Base-by-base conservation (phyloP, 2,888 invertebrate species). In the Arge pagana region DNA sequence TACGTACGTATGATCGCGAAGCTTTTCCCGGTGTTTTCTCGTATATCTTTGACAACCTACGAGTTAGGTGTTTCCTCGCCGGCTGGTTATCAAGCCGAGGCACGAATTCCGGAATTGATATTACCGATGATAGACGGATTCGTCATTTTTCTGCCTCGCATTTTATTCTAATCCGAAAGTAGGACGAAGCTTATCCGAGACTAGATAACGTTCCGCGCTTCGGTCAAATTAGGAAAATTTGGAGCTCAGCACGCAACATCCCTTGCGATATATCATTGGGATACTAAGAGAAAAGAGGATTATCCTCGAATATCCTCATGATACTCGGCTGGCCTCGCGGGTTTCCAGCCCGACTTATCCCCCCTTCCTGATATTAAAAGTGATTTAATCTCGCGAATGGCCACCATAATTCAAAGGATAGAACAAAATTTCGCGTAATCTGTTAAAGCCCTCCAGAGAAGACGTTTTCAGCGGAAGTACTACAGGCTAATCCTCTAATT, bases 251-350 rank as follows among this genome's bases (percentile, higher is more conserved):
- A 23, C 16, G 21, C 13, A 45, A 23, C 23, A 45, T 45, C 33
- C 35, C 30, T 10, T 33, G n/a, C n/a, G 35, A 45, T 45, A 33
- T 33, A 45, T 45, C 45, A 33, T 33, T 23, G 45, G 33, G 21
- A 45, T 33, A 33, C 33, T 35, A 23, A 45, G 33, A 45, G 45
- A 45, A 45, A 45, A 45, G 45, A 45, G 45, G 45, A 31, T 45
- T 45, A 45, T 45, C 33, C 30, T 30, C 28, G 28, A 30, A 18
- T 42, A 42, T 42, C 42, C 33, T 45, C 45, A 23, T 31, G 45
- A 33, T 45, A 33, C 33, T 23, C 33, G 11, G 13, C 45, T 10
- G 11, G 42, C 18, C 28, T 41, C 40, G 26, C 5, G 31, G 13
- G 30, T 31, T 42, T 19, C 42, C 7, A 42, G 45, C 2, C 28